Base-by-base conservation (phyloP, 2,888 invertebrate genomes). In the Nomada fabriciana region DNA sequence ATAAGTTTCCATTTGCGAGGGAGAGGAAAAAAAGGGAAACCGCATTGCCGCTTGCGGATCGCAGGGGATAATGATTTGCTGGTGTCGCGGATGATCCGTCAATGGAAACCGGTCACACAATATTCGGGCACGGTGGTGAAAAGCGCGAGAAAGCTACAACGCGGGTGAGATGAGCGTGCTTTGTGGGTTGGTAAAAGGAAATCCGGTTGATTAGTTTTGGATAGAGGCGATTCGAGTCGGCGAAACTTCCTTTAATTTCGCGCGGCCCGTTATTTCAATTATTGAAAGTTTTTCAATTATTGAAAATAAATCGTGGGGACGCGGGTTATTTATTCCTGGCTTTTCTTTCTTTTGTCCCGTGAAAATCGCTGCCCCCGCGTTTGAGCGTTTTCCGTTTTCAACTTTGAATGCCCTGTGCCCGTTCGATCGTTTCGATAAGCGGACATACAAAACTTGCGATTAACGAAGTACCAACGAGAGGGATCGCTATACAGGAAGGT, bases 131-230 rank as follows among this genome's bases (percentile, higher is more conserved):
- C 52, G 52, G 69, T 69, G 64, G 68, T 61, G 36, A n/a, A 1
- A 23, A 29, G 29, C 43, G 23, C 25, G 53, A 36, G 36, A 36
- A 36, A 10, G 20, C 36, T n/a, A 20, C 3, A 18, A 15, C 63
- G 23, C 36, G 59, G 13, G 50, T 23, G 25, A 25, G 52, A 13
- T 15, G 15, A 3, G 15, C 47, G 15, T 15, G 79, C 73, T 79
- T 65, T 74, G 74, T 65, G 68, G 20, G 50, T 67, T 23, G 80
- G 67, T 82, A 79, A 82, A 82, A 71, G 82, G 82, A 75, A 82
- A 82, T 80, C 75, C 67, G 82, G 71, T 82, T 82, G 80, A 82
- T 80, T 82, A 80, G 74, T 80, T 82, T 82, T 67, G 75, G 82
- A 80, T 82, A 71, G 74, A 53, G 74, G 64, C 81, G 70, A 82